These are phyloP conservation scores for Danionella cerebrum DNA, from an alignment of 2,113 vertebrate species.

Conservation along the genomic window DNA sequence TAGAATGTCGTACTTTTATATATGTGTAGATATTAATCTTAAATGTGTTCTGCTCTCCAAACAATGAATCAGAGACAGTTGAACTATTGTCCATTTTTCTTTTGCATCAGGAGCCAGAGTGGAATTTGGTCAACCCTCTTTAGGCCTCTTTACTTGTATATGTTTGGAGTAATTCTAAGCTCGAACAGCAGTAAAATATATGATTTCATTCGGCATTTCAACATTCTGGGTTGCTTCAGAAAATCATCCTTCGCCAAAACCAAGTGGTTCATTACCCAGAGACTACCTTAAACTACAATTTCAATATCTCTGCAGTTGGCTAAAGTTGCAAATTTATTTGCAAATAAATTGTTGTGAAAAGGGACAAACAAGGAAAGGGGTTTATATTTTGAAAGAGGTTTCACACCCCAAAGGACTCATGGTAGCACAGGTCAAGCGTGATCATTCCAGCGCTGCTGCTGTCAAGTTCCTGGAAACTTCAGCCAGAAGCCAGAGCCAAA, in stretches of 20 bases:
- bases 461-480: not conserved
- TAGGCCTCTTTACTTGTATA: constrained; percentile 1
- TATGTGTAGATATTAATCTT: constrained; percentile 2
- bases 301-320: no score
- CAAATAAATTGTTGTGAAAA: no score
- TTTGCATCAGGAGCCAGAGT: not conserved
- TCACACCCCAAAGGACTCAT: not conserved
- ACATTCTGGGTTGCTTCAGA: no score
- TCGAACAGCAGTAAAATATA: not conserved
- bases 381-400: no score
- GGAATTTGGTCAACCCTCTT: not conserved
- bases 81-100: not conserved
- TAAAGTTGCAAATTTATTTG: no score
- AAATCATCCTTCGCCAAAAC: no score
- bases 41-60: not conserved
- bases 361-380: no score
- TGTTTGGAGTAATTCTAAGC: not conserved
- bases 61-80: not conserved
- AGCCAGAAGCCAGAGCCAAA: not conserved
- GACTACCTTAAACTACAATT: no score
- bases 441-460: not conserved
- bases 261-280: no score
- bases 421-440: not conserved
- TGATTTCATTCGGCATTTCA: no score
- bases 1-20: not conserved